Conservation (phyloP, 1,140 invertebrate genomes). For the Eumeta japonica region DNA sequence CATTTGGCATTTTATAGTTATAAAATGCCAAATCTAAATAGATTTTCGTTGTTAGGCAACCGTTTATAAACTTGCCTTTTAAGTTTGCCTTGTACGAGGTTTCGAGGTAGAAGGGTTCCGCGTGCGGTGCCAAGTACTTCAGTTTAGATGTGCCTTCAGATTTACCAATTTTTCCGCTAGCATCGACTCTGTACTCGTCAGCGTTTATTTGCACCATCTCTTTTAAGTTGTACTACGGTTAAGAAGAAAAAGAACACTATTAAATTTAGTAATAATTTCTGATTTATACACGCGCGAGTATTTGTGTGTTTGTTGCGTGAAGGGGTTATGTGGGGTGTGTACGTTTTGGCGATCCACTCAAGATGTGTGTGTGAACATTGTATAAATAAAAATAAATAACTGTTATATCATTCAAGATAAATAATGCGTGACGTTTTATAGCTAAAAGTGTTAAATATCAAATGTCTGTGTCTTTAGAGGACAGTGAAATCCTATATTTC, state of each 20-base stretch:
- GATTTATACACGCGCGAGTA: constrained; percentile 18
- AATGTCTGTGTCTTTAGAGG: constrained; percentile 4
- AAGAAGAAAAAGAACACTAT: too few relatives aligned
- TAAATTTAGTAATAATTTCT: constrained; percentile 20
- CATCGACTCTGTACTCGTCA: constrained; percentile 40
- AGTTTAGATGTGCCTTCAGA: constrained; percentile 56
- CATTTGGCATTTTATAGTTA: too few relatives aligned
- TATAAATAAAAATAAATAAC: too few relatives aligned
- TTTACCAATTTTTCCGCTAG: constrained; percentile 39
- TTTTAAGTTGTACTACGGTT: constrained; percentile 48
- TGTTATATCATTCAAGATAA: neutral
- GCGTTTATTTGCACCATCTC: constrained; percentile 45
- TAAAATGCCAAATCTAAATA: neutral
- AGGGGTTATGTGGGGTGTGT: too few relatives aligned
- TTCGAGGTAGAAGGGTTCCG: constrained; percentile 31
- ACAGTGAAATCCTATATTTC: constrained; percentile 2
- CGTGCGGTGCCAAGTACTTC: constrained; percentile 45
- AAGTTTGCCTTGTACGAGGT: constrained; percentile 28
- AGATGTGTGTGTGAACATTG: too few relatives aligned
- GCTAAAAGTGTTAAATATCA: neutral
- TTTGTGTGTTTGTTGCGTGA: constrained; percentile 2
- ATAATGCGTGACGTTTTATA: too few relatives aligned
- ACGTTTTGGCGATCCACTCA: too few relatives aligned
- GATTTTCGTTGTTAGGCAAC: neutral
- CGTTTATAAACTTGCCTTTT: neutral